These are phyloP conservation scores for Tetragnatha versicolor DNA, from an alignment of 1,140 invertebrate species.

Conservation along the genomic window DNA sequence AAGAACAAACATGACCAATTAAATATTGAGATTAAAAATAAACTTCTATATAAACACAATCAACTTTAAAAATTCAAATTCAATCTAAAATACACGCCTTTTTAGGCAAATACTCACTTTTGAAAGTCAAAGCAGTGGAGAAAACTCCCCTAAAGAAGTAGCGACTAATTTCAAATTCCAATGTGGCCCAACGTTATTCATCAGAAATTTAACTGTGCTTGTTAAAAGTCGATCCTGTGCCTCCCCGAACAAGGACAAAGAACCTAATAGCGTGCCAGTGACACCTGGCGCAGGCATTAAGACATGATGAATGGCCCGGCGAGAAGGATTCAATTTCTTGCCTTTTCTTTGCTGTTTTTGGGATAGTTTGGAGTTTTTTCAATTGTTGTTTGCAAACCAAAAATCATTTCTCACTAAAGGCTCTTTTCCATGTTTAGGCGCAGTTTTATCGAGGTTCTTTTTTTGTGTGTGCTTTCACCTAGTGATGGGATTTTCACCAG, in stretches of 20 bases:
- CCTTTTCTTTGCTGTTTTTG: slow-evolving; percentile 2
- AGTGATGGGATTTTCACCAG: too few relatives aligned
- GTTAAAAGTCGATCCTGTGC: slow-evolving; percentile 42
- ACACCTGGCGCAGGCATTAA: slow-evolving; percentile 41
- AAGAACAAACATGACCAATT: too few relatives aligned
- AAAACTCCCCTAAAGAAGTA: too few relatives aligned
- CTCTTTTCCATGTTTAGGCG: too few relatives aligned
- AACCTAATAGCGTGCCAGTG: slow-evolving; percentile 32
- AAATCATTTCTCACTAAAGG: not conserved
- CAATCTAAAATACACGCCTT: not conserved
- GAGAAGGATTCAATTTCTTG: not conserved
- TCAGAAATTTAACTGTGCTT: slow-evolving; percentile 40
- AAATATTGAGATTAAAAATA: not conserved
- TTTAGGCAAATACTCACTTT: too few relatives aligned
- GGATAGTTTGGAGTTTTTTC: slow-evolving; percentile 3
- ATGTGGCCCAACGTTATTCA: not conserved
- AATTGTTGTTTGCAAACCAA: not conserved
- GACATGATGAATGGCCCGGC: slow-evolving; percentile 29
- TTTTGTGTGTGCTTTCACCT: too few relatives aligned
- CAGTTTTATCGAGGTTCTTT: too few relatives aligned
- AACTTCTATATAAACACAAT: not conserved
- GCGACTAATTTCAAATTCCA: slow-evolving; percentile 8
- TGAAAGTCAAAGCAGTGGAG: too few relatives aligned
- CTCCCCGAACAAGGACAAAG: not conserved
- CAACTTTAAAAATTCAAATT: not conserved